Evolutionary conservation across 2,113 vertebrate species (phyloP).

Genomic region (Onychostoma macrolepis): DNA sequence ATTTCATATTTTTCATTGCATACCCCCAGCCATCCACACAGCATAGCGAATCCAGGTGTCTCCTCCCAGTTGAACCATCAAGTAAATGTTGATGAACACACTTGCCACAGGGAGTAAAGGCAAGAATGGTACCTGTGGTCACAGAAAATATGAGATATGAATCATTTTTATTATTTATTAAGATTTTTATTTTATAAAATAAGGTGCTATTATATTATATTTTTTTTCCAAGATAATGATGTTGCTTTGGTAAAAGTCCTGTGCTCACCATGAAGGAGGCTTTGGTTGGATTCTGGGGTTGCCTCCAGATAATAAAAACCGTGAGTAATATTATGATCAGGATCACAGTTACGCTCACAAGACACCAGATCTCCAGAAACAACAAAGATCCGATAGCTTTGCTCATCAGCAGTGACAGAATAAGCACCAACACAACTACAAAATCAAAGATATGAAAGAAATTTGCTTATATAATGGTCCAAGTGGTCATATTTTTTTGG

Average conservation of each 20-base stretch:
- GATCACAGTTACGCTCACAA: slow-evolving; percentile 69
- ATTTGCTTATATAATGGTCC: not conserved
- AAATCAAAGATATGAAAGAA: not conserved
- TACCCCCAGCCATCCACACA: slow-evolving; percentile 84
- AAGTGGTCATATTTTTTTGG: not conserved
- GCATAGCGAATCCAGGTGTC: slow-evolving; percentile 81
- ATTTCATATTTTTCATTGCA: slow-evolving; percentile 48
- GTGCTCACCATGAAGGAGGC: slow-evolving; percentile 82
- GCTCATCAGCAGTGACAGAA: slow-evolving; percentile 68
- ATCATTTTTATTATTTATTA: not conserved
- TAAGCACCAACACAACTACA: slow-evolving; percentile 70
- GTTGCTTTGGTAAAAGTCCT: not conserved
- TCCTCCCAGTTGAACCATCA: slow-evolving; percentile 77
- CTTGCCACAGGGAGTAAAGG: slow-evolving; percentile 81
- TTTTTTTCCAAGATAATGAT: not conserved
- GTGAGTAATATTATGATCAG: slow-evolving; percentile 65
- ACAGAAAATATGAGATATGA: not conserved
- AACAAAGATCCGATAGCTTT: slow-evolving; percentile 68
- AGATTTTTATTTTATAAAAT: not conserved
- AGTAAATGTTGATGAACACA: slow-evolving; percentile 77
- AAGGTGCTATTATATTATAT: not conserved
- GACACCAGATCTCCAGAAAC: slow-evolving; percentile 69
- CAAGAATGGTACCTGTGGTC: slow-evolving; percentile 80
- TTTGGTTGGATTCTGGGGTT: slow-evolving; percentile 78
- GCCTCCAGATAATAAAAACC: slow-evolving; percentile 77